Percentiles rank a stretch among this genome's conserved stretches.
phyloP scores from a whole-genome alignment of 2,113 vertebrate species.

The Nothobranchius furzeri region DNA sequence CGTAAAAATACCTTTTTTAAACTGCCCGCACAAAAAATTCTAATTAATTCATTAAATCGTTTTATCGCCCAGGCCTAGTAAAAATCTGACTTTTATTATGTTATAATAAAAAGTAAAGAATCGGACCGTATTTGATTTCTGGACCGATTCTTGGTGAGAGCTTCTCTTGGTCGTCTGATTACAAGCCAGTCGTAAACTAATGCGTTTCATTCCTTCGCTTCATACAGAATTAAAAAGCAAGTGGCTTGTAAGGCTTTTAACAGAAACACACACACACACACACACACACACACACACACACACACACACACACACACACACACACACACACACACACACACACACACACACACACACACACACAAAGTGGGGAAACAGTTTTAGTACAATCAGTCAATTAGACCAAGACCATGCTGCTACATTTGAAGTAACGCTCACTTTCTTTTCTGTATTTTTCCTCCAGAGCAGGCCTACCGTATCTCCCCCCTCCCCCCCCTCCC shows the following conservation, averaged over 20 bases:
- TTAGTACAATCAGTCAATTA: constrained; percentile 73
- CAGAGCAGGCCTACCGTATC: constrained; percentile 1
- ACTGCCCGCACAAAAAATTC: no score
- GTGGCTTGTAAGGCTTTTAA: constrained; percentile 71
- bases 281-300: constrained; percentile 30
- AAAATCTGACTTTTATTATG: no score
- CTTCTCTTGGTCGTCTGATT: constrained; percentile 58
- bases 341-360: constrained; percentile 28
- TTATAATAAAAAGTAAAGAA: not conserved
- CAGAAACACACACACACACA: constrained; percentile 13
- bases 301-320: constrained; percentile 27
- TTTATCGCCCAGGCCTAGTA: no score
- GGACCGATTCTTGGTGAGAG: not conserved
- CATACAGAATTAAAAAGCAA: constrained; percentile 53
- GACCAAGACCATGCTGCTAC: constrained; percentile 48
- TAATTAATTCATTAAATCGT: no score
- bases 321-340: constrained; percentile 28
- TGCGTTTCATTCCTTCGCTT: constrained; percentile 31
- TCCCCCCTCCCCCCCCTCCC: constrained; percentile 21
- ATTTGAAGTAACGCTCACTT: constrained; percentile 20
- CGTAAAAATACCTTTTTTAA: no score
- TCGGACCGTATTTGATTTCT: no score
- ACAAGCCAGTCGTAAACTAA: constrained; percentile 65
- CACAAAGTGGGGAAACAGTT: constrained; percentile 61
- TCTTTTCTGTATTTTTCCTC: not conserved